Evolutionary conservation across 2,888 invertebrate genomes (phyloP).

Genomic region (Reticulitermes lucifugus): DNA sequence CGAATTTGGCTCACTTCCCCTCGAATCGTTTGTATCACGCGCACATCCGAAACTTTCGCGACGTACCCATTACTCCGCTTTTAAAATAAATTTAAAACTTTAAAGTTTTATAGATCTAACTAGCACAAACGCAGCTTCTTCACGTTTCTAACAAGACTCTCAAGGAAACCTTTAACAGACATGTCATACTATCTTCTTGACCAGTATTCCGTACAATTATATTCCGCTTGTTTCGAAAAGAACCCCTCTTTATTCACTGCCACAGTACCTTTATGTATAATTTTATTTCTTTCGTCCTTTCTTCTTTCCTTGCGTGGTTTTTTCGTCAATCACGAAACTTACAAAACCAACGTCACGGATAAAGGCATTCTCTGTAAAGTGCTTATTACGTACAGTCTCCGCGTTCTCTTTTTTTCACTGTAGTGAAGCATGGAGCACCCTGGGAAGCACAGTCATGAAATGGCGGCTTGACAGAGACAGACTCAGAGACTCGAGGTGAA

Average conservation of each 20-base stretch:
- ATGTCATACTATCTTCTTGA: neutral
- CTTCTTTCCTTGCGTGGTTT: neutral
- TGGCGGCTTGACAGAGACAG: slow-evolving; percentile 9
- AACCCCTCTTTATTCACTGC: neutral
- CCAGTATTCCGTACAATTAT: neutral
- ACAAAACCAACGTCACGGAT: neutral
- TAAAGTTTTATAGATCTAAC: neutral
- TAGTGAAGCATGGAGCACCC: neutral
- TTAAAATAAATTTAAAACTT: neutral
- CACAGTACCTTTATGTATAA: neutral
- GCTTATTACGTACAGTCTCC: neutral
- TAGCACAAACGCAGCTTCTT: neutral
- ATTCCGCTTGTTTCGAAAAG: neutral
- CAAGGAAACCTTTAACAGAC: neutral
- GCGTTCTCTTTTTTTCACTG: neutral
- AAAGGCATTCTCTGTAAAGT: neutral
- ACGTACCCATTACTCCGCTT: neutral
- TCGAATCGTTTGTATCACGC: neutral
- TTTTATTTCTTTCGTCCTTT: neutral
- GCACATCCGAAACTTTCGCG: neutral
- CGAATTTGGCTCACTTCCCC: neutral
- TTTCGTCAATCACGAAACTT: neutral
- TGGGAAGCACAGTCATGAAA: neutral
- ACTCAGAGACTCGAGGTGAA: neutral
- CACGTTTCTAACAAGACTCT: neutral